These are phyloP conservation scores for Psephotus haematonotus DNA, from an alignment of 2,113 vertebrate species.

Conservation along the genomic window DNA sequence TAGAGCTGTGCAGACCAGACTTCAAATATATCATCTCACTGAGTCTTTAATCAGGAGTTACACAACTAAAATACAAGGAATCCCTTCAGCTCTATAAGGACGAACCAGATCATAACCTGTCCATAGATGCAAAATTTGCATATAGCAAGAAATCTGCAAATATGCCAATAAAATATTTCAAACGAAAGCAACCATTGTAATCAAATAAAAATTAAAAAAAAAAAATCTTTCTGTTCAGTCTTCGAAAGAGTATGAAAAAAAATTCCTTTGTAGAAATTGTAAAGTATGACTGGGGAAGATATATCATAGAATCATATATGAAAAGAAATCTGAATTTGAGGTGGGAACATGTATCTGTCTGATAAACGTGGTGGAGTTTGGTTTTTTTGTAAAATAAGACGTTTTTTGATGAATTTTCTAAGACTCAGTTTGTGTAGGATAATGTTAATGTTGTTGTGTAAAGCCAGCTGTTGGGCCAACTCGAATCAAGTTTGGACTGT, in stretches of 20 bases:
- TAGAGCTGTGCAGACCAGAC: neutral
- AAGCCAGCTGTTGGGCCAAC: constrained; percentile 7
- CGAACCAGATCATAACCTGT: rapidly evolving
- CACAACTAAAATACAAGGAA: neutral
- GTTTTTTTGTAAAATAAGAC: neutral
- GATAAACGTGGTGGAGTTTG: neutral
- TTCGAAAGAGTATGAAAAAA: neutral
- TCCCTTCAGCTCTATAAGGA: neutral
- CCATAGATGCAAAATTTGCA: neutral
- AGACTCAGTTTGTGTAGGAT: neutral
- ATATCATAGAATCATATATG: neutral
- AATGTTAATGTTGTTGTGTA: neutral
- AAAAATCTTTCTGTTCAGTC: neutral
- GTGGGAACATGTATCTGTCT: neutral
- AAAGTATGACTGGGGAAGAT: neutral
- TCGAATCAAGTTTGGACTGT: constrained; percentile 17
- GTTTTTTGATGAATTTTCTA: neutral
- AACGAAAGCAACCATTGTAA: neutral
- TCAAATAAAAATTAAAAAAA: neutral
- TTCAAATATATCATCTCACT: neutral
- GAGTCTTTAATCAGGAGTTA: neutral
- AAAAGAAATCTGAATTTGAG: neutral
- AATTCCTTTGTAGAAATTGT: neutral
- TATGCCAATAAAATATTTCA: neutral
- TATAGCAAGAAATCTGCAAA: neutral